A percentile compares a stretch with the other conserved stretches of the same genome.
Conservation (phyloP, 2,797 vertebrate genomes). For the Sarcophilus harrisii region DNA sequence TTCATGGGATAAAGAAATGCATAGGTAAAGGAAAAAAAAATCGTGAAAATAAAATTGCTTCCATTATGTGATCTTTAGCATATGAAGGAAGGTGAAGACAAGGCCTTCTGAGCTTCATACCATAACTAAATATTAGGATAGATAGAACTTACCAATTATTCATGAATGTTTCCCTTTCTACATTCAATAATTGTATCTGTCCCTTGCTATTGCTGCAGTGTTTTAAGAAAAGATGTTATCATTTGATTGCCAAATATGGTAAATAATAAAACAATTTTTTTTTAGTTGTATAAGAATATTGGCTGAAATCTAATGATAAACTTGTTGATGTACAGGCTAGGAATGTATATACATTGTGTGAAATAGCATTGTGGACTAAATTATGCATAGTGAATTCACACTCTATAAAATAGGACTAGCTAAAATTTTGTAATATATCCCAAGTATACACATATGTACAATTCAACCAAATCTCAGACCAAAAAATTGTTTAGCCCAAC, state of each 20-base stretch:
- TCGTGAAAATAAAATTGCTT: neutral
- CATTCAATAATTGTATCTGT: neutral
- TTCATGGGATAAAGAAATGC: neutral
- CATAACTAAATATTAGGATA: neutral
- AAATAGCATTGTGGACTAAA: neutral
- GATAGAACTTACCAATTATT: neutral
- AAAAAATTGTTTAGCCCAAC: neutral
- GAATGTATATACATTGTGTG: neutral
- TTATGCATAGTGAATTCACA: neutral
- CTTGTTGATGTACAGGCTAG: neutral
- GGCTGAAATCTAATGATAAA: neutral
- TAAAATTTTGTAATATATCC: neutral
- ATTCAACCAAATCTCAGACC: neutral
- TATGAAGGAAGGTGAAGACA: slow-evolving; percentile 26
- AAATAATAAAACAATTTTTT: slow-evolving; percentile 7
- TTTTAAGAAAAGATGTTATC: slow-evolving; percentile 12
- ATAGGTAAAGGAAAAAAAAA: neutral
- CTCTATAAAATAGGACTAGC: neutral
- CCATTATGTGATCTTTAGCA: slow-evolving; percentile 22
- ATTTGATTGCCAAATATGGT: neutral
- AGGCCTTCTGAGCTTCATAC: neutral
- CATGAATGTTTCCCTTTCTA: neutral
- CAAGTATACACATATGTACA: neutral
- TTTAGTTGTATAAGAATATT: neutral
- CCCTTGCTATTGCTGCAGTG: neutral